Percentiles rank a stretch among this genome's conserved stretches.
Evolutionary conservation across 2,113 vertebrate genomes (phyloP).

Genomic region (Stegastes partitus): DNA sequence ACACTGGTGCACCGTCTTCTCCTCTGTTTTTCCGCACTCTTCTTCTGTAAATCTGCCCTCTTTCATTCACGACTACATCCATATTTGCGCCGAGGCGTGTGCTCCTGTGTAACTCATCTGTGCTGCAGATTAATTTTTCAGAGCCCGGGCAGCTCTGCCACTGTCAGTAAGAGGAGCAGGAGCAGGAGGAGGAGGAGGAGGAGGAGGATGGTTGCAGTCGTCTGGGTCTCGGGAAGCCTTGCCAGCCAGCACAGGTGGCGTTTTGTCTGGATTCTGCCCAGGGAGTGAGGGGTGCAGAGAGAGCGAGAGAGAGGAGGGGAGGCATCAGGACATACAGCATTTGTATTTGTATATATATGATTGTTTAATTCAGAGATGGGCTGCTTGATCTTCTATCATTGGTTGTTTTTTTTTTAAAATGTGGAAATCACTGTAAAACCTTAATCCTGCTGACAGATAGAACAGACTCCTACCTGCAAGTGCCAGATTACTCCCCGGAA

Average conservation of each 20-base stretch:
- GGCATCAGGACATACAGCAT: slow-evolving; percentile 36
- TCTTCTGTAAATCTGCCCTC: slow-evolving; percentile 16
- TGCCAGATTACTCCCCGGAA: slow-evolving; percentile 51
- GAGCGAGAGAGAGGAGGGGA: slow-evolving; percentile 30
- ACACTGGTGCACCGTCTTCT: background rate
- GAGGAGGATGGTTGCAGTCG: slow-evolving; percentile 55
- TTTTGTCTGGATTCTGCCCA: slow-evolving; percentile 75
- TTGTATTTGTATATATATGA: slow-evolving; percentile 54
- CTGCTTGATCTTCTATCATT: slow-evolving; percentile 57
- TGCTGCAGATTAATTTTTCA: slow-evolving; percentile 75
- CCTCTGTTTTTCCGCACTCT: background rate
- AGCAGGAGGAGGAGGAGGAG: slow-evolving; percentile 28
- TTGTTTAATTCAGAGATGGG: slow-evolving; percentile 52
- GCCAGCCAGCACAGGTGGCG: slow-evolving; percentile 73
- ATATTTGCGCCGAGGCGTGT: slow-evolving; percentile 48
- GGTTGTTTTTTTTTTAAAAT: slow-evolving; percentile 43
- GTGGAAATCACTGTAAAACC: slow-evolving; percentile 38
- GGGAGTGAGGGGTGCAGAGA: slow-evolving; percentile 36
- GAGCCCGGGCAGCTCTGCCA: slow-evolving; percentile 49
- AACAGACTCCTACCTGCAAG: slow-evolving; percentile 40
- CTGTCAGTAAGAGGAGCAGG: slow-evolving; percentile 56
- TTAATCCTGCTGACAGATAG: slow-evolving; percentile 39
- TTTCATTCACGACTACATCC: slow-evolving; percentile 55
- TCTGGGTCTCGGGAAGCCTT: slow-evolving; percentile 59
- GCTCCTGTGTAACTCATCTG: slow-evolving; percentile 69